Base-by-base conservation (phyloP, 2,797 vertebrate species). In the Rhincodon typus region DNA sequence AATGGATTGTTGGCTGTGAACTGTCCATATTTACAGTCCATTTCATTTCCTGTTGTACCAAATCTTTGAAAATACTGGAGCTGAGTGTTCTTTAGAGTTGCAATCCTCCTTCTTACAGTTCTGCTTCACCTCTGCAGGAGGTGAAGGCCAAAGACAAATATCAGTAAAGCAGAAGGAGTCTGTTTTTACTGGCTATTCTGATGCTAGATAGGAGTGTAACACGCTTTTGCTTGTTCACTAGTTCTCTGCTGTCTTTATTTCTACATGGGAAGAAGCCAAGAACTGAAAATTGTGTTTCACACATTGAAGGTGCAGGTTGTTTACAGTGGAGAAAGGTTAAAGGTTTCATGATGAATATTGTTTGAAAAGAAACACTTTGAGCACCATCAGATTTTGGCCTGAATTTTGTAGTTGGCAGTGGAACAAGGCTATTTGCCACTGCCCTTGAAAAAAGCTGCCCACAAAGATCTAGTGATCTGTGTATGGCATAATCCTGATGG, bases 21-120 rank as follows among this genome's bases (percentile, higher is more conserved):
- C 62, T 93, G 8, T n/a, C 38, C 90, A 93, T 93, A 69, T 42
- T 93, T 42, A 93, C 90, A 93, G 90, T 23, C n/a, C 30, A 93
- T 67, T 93, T 67, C 7, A n/a, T 57, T 93, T 93, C 57, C 90
- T 67, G 38, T 93, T 93, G 23, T 27, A 69, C 13, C 10, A 42
- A n/a, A 0, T 23, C n/a, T 69, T 93, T 93, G 90, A 93, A 93
- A 38, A 69, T 38, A 69, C 62, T 38, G 34, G 66, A 69, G n/a
- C n/a, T 69, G 62, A 1, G 66, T 42, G 23, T 69, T 93, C 66
- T 93, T n/a, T 25, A 19, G 25, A 62, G 38, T 67, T 15, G 6
- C 7, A 69, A 42, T 69, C 69, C 38, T 66, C 90, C 38, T 6
- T 66, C 90, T 27, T 15, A 46, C 90, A 23, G 62, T 21, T 38